These are phyloP conservation scores for Ptychadena robeensis DNA, from an alignment of 2,797 vertebrate genomes.

Conservation along the genomic window DNA sequence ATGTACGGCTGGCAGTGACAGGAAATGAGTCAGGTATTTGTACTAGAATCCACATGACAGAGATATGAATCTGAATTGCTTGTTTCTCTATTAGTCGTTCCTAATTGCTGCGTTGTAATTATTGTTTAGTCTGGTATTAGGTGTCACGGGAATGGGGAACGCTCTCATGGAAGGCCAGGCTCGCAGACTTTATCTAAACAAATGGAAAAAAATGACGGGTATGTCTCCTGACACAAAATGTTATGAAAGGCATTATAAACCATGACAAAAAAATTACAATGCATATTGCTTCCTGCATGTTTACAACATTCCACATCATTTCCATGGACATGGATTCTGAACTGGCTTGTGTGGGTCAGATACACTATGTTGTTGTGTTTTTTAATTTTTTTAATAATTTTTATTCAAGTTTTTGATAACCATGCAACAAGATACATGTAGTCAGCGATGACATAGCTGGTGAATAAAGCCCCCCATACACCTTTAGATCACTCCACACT, in stretches of 20 bases:
- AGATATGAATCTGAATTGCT: constrained; percentile 54
- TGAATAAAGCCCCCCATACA: too few species aligned
- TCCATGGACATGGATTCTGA: too few species aligned
- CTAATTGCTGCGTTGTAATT: constrained; percentile 12
- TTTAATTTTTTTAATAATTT: too few species aligned
- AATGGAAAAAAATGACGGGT: background rate
- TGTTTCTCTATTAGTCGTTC: constrained; percentile 18
- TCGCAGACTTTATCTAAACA: background rate
- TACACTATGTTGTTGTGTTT: too few species aligned
- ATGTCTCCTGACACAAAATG: background rate
- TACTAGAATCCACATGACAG: constrained; percentile 16
- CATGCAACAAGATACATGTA: too few species aligned
- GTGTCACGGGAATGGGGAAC: constrained; percentile 5
- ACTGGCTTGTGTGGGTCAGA: too few species aligned
- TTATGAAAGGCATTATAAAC: background rate
- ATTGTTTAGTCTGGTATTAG: constrained; percentile 52
- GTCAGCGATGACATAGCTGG: too few species aligned
- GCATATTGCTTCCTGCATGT: background rate
- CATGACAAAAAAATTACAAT: background rate
- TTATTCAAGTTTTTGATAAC: too few species aligned
- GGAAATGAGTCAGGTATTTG: constrained; percentile 54
- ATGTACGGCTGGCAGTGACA: constrained; percentile 3
- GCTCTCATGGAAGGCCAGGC: background rate
- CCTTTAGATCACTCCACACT: too few species aligned
- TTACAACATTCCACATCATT: background rate